These are phyloP conservation scores for Cheirogaleus medius DNA, from an alignment of 2,113 vertebrate genomes.

Conservation along the genomic window DNA sequence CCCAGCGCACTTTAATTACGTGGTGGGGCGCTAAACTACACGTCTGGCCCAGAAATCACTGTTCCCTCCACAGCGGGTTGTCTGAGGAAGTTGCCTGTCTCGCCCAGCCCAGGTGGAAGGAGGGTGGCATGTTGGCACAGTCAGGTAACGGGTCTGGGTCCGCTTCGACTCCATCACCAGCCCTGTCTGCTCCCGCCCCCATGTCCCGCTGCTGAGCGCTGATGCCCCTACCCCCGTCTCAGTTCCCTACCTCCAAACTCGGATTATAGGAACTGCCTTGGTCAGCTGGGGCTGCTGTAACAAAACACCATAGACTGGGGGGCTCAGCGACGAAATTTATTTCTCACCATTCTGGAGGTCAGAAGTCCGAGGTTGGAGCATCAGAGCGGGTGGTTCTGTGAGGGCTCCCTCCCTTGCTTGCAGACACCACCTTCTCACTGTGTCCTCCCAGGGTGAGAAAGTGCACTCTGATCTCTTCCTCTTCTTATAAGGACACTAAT, in stretches of 20 bases:
- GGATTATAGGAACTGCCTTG: background rate
- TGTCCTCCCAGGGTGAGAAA: background rate
- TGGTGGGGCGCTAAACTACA: background rate
- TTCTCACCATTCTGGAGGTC: background rate
- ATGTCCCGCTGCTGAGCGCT: background rate
- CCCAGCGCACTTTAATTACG: slow-evolving; percentile 34
- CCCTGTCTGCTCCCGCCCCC: background rate
- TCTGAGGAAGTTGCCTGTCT: slow-evolving; percentile 28
- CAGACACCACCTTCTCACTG: background rate
- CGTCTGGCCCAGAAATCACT: slow-evolving; percentile 8
- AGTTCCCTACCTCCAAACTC: background rate
- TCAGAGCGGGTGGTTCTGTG: fast-evolving
- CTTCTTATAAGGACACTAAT: too few species aligned
- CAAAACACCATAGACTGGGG: background rate
- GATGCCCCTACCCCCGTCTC: background rate
- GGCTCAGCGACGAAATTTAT: background rate
- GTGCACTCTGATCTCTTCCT: background rate
- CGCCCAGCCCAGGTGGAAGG: background rate
- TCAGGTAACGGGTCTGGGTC: background rate
- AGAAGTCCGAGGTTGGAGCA: background rate
- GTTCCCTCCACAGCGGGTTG: background rate
- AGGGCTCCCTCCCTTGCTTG: background rate
- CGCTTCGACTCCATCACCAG: background rate
- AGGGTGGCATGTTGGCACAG: background rate
- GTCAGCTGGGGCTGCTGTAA: background rate